phyloP scores from a whole-genome alignment of 2,113 vertebrate genomes.

The Nothoprocta perdicaria region DNA sequence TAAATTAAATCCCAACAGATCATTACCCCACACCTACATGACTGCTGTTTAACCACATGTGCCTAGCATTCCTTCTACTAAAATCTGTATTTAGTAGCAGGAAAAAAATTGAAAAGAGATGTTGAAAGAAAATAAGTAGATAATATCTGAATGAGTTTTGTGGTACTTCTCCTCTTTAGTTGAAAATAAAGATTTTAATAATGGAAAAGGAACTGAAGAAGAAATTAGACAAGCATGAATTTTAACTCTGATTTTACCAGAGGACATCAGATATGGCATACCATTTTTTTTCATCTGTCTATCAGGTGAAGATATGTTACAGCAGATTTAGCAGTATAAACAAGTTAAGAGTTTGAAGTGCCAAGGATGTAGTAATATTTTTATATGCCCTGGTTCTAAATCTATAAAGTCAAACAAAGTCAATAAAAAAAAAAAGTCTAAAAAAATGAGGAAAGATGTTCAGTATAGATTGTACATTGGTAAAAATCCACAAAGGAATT shows the following conservation, averaged over 20 bases:
- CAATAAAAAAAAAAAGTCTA: constrained; percentile 4
- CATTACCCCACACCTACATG: neutral
- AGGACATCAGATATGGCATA: neutral
- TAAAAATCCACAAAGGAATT: constrained; percentile 32
- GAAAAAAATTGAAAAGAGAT: neutral
- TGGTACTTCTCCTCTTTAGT: neutral
- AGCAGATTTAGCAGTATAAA: neutral
- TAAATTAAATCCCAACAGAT: constrained; percentile 37
- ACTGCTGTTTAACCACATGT: neutral
- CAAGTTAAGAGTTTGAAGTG: neutral
- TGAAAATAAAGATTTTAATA: constrained; percentile 6
- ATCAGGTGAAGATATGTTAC: neutral
- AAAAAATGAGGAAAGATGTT: neutral
- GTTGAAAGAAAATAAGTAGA: neutral
- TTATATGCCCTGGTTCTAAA: neutral
- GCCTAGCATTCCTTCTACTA: neutral
- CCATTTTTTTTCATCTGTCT: neutral
- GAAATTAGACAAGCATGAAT: neutral
- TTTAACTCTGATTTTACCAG: neutral
- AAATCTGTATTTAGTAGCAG: neutral
- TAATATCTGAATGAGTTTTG: neutral
- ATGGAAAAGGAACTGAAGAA: neutral
- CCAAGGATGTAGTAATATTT: neutral
- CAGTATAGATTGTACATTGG: neutral
- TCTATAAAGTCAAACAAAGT: neutral